Evolutionary conservation across 2,888 invertebrate genomes (phyloP), one percentile per base, ranked within the genome.

Genomic region (Ctenicera cuprea): DNA sequence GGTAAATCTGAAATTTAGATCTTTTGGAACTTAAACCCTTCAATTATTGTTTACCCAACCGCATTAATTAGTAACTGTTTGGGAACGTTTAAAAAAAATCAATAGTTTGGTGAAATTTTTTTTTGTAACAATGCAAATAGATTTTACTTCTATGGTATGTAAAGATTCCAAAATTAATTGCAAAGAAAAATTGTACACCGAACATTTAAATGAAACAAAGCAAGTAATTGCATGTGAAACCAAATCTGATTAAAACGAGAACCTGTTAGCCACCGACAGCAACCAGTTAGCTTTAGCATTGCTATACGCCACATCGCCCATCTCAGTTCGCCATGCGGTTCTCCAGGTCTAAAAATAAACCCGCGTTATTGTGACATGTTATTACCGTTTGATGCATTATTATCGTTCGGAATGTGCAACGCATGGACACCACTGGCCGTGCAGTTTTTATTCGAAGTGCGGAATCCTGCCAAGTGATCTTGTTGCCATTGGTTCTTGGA

Each of bases 231-330:
- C 80, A 77, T 79, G 79, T 77, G 77, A 79, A 79, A 77, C 78
- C 78, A 80, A 82, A 82, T 82, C 82, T 79, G 82, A 82, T 80
- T 82, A 81, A 81, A 81, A 79, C 79, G 80, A 82, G 80, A 82
- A 82, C 80, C 81, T 81, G 82, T 80, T 80, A 80, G 80, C 79
- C 78, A 77, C 76, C 72, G 76, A 77, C 76, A 75, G 73, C 61
- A 71, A 70, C 67, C 73, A 69, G 72, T 74, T 74, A 54, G 65
- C 54, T 37, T 63, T n/a, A n/a, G 37, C 59, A 59, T 43, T 38
- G 48, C 43, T 63, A 41, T 59, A 70, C 71, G 71, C 14, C 65
- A 66, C 33, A 62, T 62, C 67, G 43, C 64, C 71, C 59, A 62
- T 73, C 68, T 67, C 54, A 14, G 61, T 70, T 65, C 41, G 9